Conservation (phyloP, 1,140 invertebrate species). For the Camponotus vicinus region DNA sequence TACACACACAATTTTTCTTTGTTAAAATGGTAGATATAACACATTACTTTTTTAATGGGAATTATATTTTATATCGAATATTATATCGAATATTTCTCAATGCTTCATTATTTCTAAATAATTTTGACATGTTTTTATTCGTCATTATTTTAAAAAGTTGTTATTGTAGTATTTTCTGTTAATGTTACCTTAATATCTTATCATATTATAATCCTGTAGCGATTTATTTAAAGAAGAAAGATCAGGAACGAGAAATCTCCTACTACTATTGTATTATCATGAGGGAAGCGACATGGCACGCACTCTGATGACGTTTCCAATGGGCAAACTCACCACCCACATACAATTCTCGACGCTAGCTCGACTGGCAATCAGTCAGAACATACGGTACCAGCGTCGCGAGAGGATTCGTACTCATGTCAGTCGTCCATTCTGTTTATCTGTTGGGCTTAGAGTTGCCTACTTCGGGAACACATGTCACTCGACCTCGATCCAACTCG, state of each 20-base stretch:
- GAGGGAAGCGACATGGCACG: background rate
- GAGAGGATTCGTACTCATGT: background rate
- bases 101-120: background rate
- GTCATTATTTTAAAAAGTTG: background rate
- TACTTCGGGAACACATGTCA: background rate
- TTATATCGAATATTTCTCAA: background rate
- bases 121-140: background rate
- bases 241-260: background rate
- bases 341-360: background rate
- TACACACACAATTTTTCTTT: background rate
- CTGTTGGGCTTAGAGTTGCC: background rate
- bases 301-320: conserved; percentile 26
- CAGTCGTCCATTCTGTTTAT: background rate
- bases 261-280: background rate
- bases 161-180: too few species aligned
- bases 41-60: background rate
- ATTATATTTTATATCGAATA: background rate
- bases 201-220: background rate
- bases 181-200: background rate
- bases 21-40: background rate
- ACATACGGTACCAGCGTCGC: background rate
- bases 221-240: background rate
- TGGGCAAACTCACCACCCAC: background rate
- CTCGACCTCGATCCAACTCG: background rate
- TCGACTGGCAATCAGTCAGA: background rate